Evolutionary conservation across 2,113 vertebrate genomes (phyloP).

Genomic region (Phalacrocorax pelagicus): DNA sequence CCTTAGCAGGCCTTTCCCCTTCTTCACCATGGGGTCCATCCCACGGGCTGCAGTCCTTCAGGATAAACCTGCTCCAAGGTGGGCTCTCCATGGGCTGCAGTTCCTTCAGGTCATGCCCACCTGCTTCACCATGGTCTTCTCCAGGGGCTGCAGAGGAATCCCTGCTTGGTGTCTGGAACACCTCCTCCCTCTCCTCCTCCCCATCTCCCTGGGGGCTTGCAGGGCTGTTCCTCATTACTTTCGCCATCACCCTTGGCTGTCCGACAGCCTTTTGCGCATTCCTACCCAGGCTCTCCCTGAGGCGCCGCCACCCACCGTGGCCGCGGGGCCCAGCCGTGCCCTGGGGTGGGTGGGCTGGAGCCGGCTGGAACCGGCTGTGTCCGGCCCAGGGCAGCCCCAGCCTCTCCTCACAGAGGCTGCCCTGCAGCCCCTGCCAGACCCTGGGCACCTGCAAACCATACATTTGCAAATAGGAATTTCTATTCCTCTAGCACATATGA

Average conservation of each 20-base stretch:
- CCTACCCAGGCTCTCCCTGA: accelerated
- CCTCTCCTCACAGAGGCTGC: no score
- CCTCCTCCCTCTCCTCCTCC: background rate
- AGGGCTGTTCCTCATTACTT: background rate
- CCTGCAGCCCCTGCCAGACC: background rate
- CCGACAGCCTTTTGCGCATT: accelerated
- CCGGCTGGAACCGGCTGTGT: background rate
- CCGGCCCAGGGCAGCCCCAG: background rate
- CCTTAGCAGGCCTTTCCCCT: background rate
- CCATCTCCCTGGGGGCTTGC: accelerated
- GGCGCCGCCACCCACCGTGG: accelerated
- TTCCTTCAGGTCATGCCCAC: background rate
- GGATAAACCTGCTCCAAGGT: background rate
- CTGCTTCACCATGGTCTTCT: background rate
- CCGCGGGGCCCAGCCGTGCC: accelerated
- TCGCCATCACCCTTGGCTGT: background rate
- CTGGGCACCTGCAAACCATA: accelerated
- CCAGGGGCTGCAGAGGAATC: background rate
- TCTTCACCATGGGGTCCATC: accelerated
- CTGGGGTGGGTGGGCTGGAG: accelerated
- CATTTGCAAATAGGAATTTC: background rate
- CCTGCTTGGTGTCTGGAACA: accelerated
- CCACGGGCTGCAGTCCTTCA: background rate
- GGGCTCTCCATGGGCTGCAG: background rate
- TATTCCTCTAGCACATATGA: background rate